Percentiles rank a stretch among this genome's conserved stretches.
These are phyloP conservation scores for Triplophysa tibetana DNA, from an alignment of 2,113 vertebrate species.

Conservation along the genomic window DNA sequence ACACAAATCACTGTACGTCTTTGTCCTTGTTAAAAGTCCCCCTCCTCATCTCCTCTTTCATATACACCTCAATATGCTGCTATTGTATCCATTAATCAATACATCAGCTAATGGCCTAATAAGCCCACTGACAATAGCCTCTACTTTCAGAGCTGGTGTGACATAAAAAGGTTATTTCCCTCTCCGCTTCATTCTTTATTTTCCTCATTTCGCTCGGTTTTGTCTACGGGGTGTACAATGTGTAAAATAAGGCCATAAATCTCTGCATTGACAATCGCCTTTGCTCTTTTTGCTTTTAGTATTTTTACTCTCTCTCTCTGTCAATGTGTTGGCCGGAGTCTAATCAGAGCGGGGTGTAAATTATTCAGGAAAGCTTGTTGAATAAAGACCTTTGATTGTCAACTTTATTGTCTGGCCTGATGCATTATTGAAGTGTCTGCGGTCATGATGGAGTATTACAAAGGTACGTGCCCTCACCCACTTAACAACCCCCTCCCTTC, in stretches of 20 bases:
- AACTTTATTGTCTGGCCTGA: conserved; percentile 69
- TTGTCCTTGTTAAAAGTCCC: background rate
- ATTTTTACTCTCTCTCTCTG: background rate
- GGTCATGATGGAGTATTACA: conserved; percentile 56
- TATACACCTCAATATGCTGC: background rate
- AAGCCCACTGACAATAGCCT: conserved; percentile 22
- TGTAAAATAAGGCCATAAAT: background rate
- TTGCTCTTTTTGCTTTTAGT: conserved; percentile 18
- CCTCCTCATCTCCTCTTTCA: background rate
- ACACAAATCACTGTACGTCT: conserved; percentile 12
- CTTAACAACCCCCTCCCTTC: conserved; percentile 44
- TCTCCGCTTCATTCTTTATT: conserved; percentile 34
- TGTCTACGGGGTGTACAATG: background rate
- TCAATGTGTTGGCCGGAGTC: conserved; percentile 45
- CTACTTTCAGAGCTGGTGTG: conserved; percentile 48
- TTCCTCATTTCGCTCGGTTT: background rate
- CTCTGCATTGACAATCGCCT: background rate
- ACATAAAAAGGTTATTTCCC: conserved; percentile 46
- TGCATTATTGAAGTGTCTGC: conserved; percentile 75
- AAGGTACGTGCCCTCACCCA: conserved; percentile 50
- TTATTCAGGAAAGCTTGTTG: conserved; percentile 70
- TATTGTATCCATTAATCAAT: conserved; percentile 29
- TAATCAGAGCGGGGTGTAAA: conserved; percentile 74
- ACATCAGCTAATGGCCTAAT: conserved; percentile 20
- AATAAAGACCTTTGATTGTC: conserved; percentile 71